Base-by-base conservation (phyloP, 1,140 invertebrate genomes). In the Cyphomyrmex costatus region DNA sequence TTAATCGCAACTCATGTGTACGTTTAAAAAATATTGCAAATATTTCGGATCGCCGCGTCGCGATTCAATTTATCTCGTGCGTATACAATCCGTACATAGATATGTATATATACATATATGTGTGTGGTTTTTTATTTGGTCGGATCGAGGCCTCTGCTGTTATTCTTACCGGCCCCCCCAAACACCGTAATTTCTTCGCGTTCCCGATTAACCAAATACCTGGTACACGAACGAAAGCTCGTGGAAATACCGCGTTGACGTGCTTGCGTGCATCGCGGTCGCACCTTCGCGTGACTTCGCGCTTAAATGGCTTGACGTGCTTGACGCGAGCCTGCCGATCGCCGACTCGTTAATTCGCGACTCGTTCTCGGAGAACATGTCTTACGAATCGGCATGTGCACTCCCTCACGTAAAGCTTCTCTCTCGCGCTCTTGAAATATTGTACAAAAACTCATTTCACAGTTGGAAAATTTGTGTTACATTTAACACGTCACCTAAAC, bases 251-350 rank as follows among this genome's bases (percentile, higher is more conserved):
- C 61, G 80, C 83, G 71, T 78, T 83, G 85, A 87, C 86, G 84
- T 85, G 83, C 65, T 92, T 70, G 92, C 89, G 91, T 91, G 91
- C 60, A 85, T 85, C 86, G 87, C 70, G 89, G 87, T 90, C 87
- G 86, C 78, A 86, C 65, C 88, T 87, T 94, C 88, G 93, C 93
- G 91, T 93, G 93, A 94, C 90, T 89, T 86, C 85, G 30, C 33
- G 84, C 80, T 90, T 86, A 91, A 92, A 90, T 86, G 74, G 66
- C 84, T 74, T 79, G 87, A 86, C 83, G 78, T 83, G 86, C 90
- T 91, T 91, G 90, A 88, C 89, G 78, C 86, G 80, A 49, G 66
- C 65, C 51, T 70, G 79, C 74, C 88, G 85, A 93, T 92, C 90
- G 89, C 79, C 83, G 79, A 91, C 78, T 90, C 74, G 88, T 92